Conservation (phyloP, 2,888 invertebrate genomes). For the Ceratothoa steindachneri region DNA sequence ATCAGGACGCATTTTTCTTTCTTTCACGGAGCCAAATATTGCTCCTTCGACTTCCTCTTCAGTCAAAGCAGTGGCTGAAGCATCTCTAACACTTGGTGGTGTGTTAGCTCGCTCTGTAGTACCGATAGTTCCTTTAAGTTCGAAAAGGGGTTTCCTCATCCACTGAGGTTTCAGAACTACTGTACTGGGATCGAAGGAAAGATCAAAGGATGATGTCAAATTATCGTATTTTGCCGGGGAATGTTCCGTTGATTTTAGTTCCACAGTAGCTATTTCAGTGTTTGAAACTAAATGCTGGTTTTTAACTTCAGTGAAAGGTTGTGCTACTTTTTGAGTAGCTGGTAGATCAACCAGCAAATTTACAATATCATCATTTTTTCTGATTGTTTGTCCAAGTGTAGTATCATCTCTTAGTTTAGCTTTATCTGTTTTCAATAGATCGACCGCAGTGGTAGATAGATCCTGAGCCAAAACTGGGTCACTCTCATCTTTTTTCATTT, state of each 20-base stretch:
- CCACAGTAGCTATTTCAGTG: not conserved
- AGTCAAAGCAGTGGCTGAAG: not conserved
- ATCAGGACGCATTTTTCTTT: not conserved
- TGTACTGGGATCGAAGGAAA: conserved; percentile 14
- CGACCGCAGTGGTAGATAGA: too few species aligned
- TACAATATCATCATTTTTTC: not conserved
- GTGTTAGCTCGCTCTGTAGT: not conserved
- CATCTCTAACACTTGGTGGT: not conserved
- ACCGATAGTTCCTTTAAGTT: not conserved
- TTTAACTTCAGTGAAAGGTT: not conserved
- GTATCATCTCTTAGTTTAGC: too few species aligned
- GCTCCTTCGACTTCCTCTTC: not conserved
- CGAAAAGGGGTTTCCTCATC: conserved; percentile 17
- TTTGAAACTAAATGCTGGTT: too few species aligned
- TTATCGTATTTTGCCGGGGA: not conserved
- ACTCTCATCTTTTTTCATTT: too few species aligned
- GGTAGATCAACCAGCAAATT: too few species aligned
- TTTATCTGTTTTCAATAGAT: too few species aligned
- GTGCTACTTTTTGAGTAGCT: too few species aligned
- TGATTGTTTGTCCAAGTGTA: too few species aligned
- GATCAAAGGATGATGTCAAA: not conserved
- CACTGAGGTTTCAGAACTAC: conserved; percentile 36
- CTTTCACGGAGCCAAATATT: conserved; percentile 8
- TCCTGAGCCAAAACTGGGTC: too few species aligned
- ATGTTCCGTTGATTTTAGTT: not conserved